Evolutionary conservation across 2,113 vertebrate genomes (phyloP), one percentile per base, ranked within the genome.

Genomic region (Ctenodactylus gundi): DNA sequence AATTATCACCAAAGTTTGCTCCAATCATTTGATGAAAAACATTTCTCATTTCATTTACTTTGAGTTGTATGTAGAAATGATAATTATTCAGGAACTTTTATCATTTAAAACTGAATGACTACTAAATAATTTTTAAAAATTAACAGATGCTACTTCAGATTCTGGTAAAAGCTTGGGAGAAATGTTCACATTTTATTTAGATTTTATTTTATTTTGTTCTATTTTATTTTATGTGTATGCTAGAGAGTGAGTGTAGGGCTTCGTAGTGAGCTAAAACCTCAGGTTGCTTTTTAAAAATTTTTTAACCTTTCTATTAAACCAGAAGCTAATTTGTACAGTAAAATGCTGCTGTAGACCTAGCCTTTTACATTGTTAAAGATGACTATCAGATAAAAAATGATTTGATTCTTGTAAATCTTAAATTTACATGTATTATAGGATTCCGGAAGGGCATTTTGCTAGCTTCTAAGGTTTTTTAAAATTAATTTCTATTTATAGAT

Each of bases 311-410:
- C 9, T 31, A 44, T 64, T 87, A 49, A 77, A 31, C 1, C 3
- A 21, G 2, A 44, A 85, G 27, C 39, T 72, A 65, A 60, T 78
- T 49, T 85, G 1, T 72, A 13, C 2, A 68, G 20, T 46, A 75
- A 58, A 41, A 46, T 60, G 10, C 68, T 53, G 12, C 17, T 60
- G 31, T 5, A 67, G 27, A 82, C 5, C 2, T 68, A 67, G 44
- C 67, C 25, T 90, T 92, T 88, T 31, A n/a, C 15, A 64, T 81
- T 88, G 55, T 10, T 17, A 15, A 53, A 82, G 10, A 86, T 62
- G 65, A 72, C 44, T 94, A 46, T 70, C 44, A 94, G 3, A 65
- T 78, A 39, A 95, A 76, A 87, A 93, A 77, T 70, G 53, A 4
- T 51, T 55, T 67, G 7, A 46, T 25, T n/a, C n/a, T n/a, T n/a